Base-by-base conservation (phyloP, 2,888 invertebrate species). In the Barypeithes pellucidus region DNA sequence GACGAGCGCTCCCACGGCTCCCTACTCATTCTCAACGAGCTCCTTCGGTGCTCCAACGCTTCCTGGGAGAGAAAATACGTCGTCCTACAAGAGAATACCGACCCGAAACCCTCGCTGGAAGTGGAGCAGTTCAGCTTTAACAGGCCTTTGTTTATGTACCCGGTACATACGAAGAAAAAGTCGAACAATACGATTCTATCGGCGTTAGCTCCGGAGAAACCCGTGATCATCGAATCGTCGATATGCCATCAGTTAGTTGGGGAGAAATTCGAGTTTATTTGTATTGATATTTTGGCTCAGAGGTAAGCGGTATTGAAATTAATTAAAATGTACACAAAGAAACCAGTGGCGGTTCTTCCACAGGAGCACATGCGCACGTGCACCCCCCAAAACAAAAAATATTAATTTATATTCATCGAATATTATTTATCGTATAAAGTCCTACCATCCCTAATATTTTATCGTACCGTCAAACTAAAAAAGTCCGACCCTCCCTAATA, bases 1-100 rank as follows among this genome's bases (percentile, higher is more conserved):
- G 98, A 99, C 80, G 98, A 98, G 84, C 91, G 94, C 83, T 92
- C 95, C 18, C 98, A 99, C 84, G 98, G 98, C 33, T 95, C 96
- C 0, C 87, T 99, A 12, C 89, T 99, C 43, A 94, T 98, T 18
- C 88, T 98, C 29, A 98, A 99, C 87, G 99, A 99, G 86, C 87
- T 99, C 2, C 88, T 99, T 14, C 90, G 98, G 69, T 95, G 95
- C 83, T 94, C 96, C 47, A 97, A 98, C 87, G 91, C 94, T 0
- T 90, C 90, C 22, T 96, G 96, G 95, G 96, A 96, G 82, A 89
- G 91, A 61, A 92, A 91, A 78, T 95, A 95, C 81, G 92, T 92
- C 70, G 87, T 89, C n/a, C 85, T 95, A 0, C 93, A 94, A 87
- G 86, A 86, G 73, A 84, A 79, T 59, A 86, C 85, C 0, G 84